Percentiles rank a stretch among this genome's conserved stretches.
Evolutionary conservation across 1,140 invertebrate species (phyloP).

Genomic region (Apocrypta bakeri): DNA sequence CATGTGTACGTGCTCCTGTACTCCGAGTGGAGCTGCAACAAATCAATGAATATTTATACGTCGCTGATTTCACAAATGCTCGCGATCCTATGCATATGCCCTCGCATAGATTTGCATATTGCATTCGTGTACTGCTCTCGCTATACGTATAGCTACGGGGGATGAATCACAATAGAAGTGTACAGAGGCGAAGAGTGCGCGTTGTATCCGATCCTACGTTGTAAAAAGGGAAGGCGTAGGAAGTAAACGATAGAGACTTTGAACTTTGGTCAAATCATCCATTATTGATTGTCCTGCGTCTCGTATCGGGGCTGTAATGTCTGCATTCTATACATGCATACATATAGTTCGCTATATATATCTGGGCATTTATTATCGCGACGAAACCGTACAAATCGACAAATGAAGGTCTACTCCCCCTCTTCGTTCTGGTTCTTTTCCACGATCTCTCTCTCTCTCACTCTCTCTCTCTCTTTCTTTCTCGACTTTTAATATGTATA

Average conservation of each 20-base stretch:
- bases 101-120: too few species aligned
- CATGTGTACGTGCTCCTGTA: conserved; percentile 94
- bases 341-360: background rate
- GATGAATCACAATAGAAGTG: too few species aligned
- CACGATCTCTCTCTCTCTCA: background rate
- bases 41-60: background rate
- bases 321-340: background rate
- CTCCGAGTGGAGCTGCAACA: conserved; percentile 87
- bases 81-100: background rate
- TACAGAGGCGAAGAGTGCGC: too few species aligned
- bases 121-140: too few species aligned
- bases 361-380: conserved; percentile 17
- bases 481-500: conserved; percentile 23
- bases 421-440: too few species aligned
- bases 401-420: conserved; percentile 3
- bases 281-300: background rate
- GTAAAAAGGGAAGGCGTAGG: too few species aligned
- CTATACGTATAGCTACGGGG: too few species aligned
- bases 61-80: background rate
- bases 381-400: conserved; percentile 26
- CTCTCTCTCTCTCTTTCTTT: background rate
- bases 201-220: too few species aligned
- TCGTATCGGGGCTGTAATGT: background rate
- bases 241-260: background rate
- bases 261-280: background rate